Evolutionary conservation across 2,888 invertebrate species (phyloP).

Genomic region (Drosophila aldrichi): DNA sequence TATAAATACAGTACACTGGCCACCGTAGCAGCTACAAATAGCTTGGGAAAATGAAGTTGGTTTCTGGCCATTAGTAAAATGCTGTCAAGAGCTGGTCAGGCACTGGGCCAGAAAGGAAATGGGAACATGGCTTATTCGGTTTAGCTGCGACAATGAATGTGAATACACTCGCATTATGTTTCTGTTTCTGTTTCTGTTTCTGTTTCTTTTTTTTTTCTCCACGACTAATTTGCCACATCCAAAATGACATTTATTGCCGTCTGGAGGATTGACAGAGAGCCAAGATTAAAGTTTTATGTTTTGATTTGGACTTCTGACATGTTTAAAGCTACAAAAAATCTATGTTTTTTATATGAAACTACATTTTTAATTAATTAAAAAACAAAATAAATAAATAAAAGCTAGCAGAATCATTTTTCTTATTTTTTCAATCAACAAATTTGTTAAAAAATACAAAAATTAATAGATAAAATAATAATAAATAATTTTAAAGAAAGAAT

Average conservation of each 20-base stretch:
- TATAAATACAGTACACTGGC: conserved; percentile 19
- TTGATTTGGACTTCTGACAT: neutral
- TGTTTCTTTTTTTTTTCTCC: neutral
- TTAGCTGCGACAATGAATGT: conserved; percentile 35
- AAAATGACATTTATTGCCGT: conserved; percentile 23
- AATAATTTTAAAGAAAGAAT: too few relatives aligned
- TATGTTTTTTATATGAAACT: too few relatives aligned
- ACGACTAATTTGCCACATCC: conserved; percentile 17
- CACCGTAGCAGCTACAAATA: conserved; percentile 1
- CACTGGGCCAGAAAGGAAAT: conserved; percentile 18
- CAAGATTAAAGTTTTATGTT: conserved; percentile 6
- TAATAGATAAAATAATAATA: too few relatives aligned
- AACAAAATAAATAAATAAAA: too few relatives aligned
- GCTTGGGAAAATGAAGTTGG: conserved; percentile 5
- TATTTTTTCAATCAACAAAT: too few relatives aligned
- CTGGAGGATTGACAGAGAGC: neutral
- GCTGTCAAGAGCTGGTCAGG: conserved; percentile 50
- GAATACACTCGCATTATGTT: conserved; percentile 22
- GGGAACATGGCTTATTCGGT: conserved; percentile 49
- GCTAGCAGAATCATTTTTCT: too few relatives aligned
- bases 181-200: conserved; percentile 11
- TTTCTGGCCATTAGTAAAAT: conserved; percentile 65
- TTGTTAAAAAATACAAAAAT: too few relatives aligned
- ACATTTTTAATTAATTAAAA: too few relatives aligned
- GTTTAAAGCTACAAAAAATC: neutral